These are phyloP conservation scores for Clarias pachynema DNA, from an alignment of 2,797 vertebrate genomes.

Conservation along the genomic window DNA sequence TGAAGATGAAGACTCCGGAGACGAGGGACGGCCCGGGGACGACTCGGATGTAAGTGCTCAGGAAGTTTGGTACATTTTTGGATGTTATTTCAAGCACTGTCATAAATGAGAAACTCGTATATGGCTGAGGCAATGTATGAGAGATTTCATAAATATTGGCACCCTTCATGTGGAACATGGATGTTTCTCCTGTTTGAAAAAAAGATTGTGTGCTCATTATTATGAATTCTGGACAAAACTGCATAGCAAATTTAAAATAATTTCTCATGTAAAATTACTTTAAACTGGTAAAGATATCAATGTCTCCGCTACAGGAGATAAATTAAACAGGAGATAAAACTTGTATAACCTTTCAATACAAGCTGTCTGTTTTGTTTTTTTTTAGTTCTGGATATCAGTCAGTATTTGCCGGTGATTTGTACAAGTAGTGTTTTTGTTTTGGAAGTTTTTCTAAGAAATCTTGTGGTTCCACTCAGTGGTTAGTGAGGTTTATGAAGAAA, in stretches of 20 bases:
- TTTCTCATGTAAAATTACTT: background rate
- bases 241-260: too few relatives aligned
- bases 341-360: too few relatives aligned
- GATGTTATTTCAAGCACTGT: too few relatives aligned
- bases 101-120: background rate
- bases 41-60: slow-evolving; percentile 87
- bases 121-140: background rate
- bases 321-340: too few relatives aligned
- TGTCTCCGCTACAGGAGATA: background rate
- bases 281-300: background rate
- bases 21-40: slow-evolving; percentile 84
- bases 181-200: background rate
- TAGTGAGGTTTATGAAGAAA: too few relatives aligned
- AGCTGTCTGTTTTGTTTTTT: background rate
- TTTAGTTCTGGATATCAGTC: too few relatives aligned
- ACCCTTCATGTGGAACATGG: background rate
- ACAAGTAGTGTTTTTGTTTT: background rate
- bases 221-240: background rate
- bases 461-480: too few relatives aligned
- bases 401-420: too few relatives aligned
- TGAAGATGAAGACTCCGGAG: slow-evolving; percentile 85
- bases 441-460: background rate
- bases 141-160: background rate
- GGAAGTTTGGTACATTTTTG: background rate
- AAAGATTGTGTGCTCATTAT: background rate